Evolutionary conservation across 2,888 invertebrate genomes (phyloP).

Genomic region (Mesorhabditis spiculigera): DNA sequence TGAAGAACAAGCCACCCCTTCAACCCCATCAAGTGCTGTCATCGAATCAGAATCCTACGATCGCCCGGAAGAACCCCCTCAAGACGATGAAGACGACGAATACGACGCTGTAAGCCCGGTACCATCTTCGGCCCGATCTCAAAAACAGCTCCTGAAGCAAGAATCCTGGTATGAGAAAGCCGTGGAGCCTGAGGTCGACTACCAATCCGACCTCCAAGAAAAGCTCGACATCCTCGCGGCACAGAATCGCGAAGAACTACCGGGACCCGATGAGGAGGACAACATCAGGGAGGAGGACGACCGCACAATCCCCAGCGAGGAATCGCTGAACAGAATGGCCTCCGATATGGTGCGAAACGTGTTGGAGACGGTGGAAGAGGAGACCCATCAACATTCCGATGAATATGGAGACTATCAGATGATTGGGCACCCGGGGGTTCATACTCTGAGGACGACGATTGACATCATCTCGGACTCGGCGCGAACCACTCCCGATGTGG

Average conservation of each 20-base stretch:
- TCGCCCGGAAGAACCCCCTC: neutral
- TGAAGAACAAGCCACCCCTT: no score
- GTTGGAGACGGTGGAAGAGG: constrained; percentile 23
- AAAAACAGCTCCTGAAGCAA: constrained; percentile 25
- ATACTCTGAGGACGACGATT: neutral
- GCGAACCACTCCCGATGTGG: constrained; percentile 38
- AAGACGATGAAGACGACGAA: neutral
- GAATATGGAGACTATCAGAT: neutral
- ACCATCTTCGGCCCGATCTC: constrained; percentile 14
- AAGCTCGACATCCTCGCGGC: constrained; percentile 35
- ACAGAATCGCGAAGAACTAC: constrained; percentile 17
- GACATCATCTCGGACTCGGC: constrained; percentile 18
- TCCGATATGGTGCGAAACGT: neutral
- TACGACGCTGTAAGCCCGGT: neutral
- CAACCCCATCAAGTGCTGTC: no score
- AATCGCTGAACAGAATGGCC: neutral
- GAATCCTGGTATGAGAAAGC: constrained; percentile 38
- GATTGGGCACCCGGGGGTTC: neutral
- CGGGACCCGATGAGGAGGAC: constrained; percentile 7
- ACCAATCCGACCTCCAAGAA: constrained; percentile 42
- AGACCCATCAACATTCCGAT: constrained; percentile 21
- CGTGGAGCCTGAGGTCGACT: constrained; percentile 42
- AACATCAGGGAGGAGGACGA: constrained; percentile 3
- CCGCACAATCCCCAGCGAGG: neutral
- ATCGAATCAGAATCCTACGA: no score